Evolutionary conservation across 1,140 invertebrate species (phyloP).

Genomic region (Drosophila nebulosa): DNA sequence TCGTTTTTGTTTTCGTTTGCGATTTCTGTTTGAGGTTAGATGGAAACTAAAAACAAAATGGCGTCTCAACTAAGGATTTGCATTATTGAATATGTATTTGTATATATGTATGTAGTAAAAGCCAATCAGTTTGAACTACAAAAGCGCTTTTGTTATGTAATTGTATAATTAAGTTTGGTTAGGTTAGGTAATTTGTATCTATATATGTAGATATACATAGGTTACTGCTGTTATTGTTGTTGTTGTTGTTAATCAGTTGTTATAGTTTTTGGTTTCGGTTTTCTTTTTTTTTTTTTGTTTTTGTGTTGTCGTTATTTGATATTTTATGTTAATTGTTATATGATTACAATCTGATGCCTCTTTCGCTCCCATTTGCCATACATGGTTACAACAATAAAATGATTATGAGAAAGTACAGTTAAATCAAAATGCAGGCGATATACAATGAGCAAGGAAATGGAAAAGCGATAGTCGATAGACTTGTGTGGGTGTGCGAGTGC

Average conservation of each 20-base stretch:
- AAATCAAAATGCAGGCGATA: conserved; percentile 46
- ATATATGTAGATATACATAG: conserved; percentile 21
- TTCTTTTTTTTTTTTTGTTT: not conserved
- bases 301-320: conserved; percentile 19
- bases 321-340: conserved; percentile 27
- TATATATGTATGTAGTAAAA: conserved; percentile 28
- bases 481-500: too few relatives aligned
- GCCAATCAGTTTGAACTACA: conserved; percentile 70
- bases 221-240: conserved; percentile 35
- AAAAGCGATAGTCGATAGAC: conserved; percentile 16
- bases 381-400: conserved; percentile 67
- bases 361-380: conserved; percentile 81
- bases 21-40: not conserved
- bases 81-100: not conserved
- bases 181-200: conserved; percentile 39
- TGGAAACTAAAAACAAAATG: conserved; percentile 21
- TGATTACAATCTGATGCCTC: conserved; percentile 80
- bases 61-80: conserved; percentile 22
- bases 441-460: conserved; percentile 36
- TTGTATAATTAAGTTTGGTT: conserved; percentile 8
- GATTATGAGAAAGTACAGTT: conserved; percentile 10
- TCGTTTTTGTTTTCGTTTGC: not conserved
- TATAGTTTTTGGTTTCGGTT: not conserved
- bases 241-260: conserved; percentile 34
- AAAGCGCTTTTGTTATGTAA: conserved; percentile 47